Conservation (phyloP, 2,113 vertebrate species). For the Gallinago media region DNA sequence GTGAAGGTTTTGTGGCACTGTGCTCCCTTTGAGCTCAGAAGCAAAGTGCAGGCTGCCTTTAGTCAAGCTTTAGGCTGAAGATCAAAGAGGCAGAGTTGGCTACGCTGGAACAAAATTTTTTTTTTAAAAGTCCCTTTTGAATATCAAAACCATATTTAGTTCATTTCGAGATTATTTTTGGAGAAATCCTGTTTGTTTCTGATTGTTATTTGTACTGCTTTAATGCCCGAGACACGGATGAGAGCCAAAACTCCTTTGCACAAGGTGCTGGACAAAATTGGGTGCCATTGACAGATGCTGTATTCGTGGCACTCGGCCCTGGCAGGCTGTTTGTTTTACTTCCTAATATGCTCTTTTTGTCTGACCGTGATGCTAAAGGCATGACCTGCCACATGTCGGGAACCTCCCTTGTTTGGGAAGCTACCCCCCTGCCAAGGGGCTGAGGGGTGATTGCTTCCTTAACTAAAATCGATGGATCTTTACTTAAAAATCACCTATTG, state of each 20-base stretch:
- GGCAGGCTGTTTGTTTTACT: background rate
- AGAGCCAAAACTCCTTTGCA: background rate
- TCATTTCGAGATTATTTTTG: conserved; percentile 15
- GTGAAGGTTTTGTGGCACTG: background rate
- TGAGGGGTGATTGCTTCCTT: background rate
- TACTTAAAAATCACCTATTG: background rate
- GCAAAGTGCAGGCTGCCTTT: conserved; percentile 41
- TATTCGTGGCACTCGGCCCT: background rate
- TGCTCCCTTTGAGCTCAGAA: conserved; percentile 44
- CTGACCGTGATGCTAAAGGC: background rate
- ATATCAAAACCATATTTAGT: background rate
- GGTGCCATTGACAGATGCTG: background rate
- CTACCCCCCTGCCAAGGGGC: background rate
- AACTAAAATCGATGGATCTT: background rate
- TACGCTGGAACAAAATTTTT: background rate
- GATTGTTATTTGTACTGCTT: background rate
- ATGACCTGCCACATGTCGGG: background rate
- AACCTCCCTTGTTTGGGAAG: background rate
- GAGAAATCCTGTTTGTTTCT: background rate
- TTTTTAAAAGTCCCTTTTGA: background rate
- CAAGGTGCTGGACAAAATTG: background rate
- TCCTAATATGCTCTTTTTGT: background rate
- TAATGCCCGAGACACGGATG: background rate
- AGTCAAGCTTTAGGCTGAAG: conserved; percentile 31
- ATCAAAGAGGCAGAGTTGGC: conserved; percentile 48